Base-by-base conservation (phyloP, 2,888 invertebrate species). In the Drosophila fulvimacula region DNA sequence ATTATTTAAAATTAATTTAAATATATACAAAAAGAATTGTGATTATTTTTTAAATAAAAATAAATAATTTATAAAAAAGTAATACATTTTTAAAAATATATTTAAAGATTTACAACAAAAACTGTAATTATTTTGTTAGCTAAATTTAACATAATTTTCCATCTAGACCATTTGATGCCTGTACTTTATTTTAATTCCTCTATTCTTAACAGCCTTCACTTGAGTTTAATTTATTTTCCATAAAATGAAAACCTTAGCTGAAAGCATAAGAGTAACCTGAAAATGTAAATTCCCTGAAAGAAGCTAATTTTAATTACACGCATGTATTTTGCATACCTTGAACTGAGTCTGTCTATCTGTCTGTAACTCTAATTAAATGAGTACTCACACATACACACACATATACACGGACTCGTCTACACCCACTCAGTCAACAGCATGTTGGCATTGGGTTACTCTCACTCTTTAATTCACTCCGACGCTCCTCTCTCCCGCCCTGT, bases 361-460 rank as follows among this genome's bases (percentile, higher is more conserved):
- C 24, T 72, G 69, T 17, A 27, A 36, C 57, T 58, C 70, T 73
- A 83, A 81, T 82, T 81, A 80, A 73, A 81, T 63, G 55, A 42
- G 48, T 32, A 32, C 13, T 21, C 34, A 44, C 19, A 17, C 34
- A 34, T 46, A 41, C 41, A 55, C 24, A 41, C 30, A 41, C 21
- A 39, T 48, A 19, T 39, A 39, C 30, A 34, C 32, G 30, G 44
- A 55, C 19, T 32, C 39, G 19, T 38, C 5, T 19, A 27, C 15
- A 39, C 42, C 13, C 11, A 21, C n/a, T 24, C 60, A 53, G 59
- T 48, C 72, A 75, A 59, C 51, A 34, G 69, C 53, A 64, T 61
- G 63, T 59, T 39, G 21, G 34, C 46, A 56, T 61, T 42, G 63
- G 46, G 59, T 69, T 56, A 55, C 52, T 41, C 30, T 30, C 57